Evolutionary conservation across 2,888 invertebrate genomes (phyloP).

Genomic region (Aphodius sticticus): DNA sequence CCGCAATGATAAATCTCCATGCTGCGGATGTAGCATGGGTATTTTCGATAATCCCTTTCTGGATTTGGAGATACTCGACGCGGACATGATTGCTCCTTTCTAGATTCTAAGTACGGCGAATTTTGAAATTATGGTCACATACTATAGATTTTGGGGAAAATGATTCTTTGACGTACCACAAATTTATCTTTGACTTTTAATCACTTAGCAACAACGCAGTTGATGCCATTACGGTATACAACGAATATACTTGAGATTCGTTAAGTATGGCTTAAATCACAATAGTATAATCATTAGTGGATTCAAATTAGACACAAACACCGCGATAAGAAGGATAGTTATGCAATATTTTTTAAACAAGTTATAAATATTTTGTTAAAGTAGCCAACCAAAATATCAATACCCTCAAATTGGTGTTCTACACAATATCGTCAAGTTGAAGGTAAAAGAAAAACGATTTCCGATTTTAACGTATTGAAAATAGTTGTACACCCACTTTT

Average conservation of each 20-base stretch:
- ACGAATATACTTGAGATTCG: not conserved
- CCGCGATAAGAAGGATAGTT: too few relatives aligned
- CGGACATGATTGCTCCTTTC: conserved; percentile 4
- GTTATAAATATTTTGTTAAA: too few relatives aligned
- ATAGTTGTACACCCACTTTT: too few relatives aligned
- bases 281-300: too few relatives aligned
- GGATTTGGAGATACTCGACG: not conserved
- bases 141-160: not conserved
- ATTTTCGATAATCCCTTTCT: not conserved
- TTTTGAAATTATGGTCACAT: not conserved
- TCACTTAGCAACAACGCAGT: not conserved
- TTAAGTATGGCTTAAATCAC: not conserved
- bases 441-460: too few relatives aligned
- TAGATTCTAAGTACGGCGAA: not conserved
- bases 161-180: not conserved
- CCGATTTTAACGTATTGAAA: too few relatives aligned
- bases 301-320: too few relatives aligned
- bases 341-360: too few relatives aligned
- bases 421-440: too few relatives aligned
- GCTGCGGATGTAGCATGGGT: not conserved
- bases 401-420: too few relatives aligned
- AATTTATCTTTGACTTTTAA: not conserved
- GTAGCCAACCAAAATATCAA: too few relatives aligned
- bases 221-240: not conserved
- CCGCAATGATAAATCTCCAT: too few relatives aligned